Evolutionary conservation across 2,113 vertebrate genomes (phyloP), one percentile per base, ranked within the genome.

Genomic region (Echinops telfairi): DNA sequence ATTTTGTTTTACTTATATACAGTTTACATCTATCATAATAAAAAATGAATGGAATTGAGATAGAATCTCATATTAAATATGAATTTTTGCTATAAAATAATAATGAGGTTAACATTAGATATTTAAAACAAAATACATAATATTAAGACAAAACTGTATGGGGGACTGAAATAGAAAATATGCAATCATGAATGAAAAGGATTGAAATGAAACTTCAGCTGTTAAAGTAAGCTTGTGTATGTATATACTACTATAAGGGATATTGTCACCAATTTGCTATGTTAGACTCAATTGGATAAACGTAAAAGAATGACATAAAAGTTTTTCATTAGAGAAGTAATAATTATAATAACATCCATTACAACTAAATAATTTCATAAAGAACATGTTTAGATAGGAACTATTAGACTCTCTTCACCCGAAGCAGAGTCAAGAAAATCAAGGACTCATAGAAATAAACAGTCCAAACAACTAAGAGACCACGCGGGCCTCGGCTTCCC

Each of bases 111-210:
- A 68, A 31, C 31, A 68, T 20, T 58, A 85, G 68, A 70, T 70
- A 70, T 58, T 53, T 36, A n/a, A 33, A 91, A 68, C 27, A 85
- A 78, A 85, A 85, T 1, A 84, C 38, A 62, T 3, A 29, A 47
- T 22, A 47, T 62, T 83, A 40, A 25, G 57, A 75, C 2, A 83
- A 62, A 75, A 90, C 31, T 75, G 33, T 12, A 3, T 29, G 31
- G 40, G 73, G 29, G 31, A 83, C 29, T 90, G 10, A 31, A 90
- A 88, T 3, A 78, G 31, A 90, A 83, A 90, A 62, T 75, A 83
- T 33, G 36, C 60, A 75, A 47, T 62, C 20, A 75, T 62, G 68
- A 40, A 60, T 9, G 70, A 75, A 81, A 27, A 62, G 17, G 29
- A 83, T 0, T 83, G 53, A 75, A 15, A 9, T 75, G 73, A 78